A percentile compares a stretch with the other conserved stretches of the same genome.
phyloP scores from a whole-genome alignment of 2,888 invertebrate genomes.

The Uropetala carovei region DNA sequence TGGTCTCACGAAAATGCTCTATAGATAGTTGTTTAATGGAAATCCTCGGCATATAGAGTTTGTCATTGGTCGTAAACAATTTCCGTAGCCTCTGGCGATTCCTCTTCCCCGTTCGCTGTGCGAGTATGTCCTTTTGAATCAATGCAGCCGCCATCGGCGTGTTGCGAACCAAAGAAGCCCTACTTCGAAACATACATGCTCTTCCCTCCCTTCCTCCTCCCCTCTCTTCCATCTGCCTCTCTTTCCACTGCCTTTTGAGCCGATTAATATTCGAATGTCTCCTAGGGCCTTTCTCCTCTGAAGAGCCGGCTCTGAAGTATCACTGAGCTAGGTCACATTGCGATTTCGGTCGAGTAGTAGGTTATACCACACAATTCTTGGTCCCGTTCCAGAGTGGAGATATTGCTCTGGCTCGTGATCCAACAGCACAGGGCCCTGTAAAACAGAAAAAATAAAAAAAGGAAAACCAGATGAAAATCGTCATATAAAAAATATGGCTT shows the following conservation, averaged over 20 bases:
- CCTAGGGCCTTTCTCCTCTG: not conserved
- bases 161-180: constrained; percentile 33
- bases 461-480: too few relatives aligned
- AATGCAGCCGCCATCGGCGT: not conserved
- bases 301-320: not conserved
- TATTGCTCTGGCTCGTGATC: not conserved
- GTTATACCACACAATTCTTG: not conserved
- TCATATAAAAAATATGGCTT: too few relatives aligned
- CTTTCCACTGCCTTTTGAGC: constrained; percentile 12
- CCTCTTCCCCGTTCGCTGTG: not conserved
- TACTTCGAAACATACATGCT: not conserved
- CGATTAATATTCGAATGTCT: constrained; percentile 35
- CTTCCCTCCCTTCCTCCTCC: not conserved
- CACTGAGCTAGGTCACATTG: not conserved
- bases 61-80: not conserved
- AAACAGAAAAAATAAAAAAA: too few relatives aligned
- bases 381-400: not conserved
- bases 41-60: too few relatives aligned
- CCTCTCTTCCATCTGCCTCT: not conserved
- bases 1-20: too few relatives aligned
- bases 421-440: too few relatives aligned
- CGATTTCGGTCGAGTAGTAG: not conserved
- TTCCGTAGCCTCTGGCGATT: not conserved
- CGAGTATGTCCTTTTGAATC: not conserved
- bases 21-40: too few relatives aligned